Percentiles rank a stretch among this genome's conserved stretches.
Evolutionary conservation across 2,113 vertebrate species (phyloP).

Genomic region (Cyprinodon brontotheroides): DNA sequence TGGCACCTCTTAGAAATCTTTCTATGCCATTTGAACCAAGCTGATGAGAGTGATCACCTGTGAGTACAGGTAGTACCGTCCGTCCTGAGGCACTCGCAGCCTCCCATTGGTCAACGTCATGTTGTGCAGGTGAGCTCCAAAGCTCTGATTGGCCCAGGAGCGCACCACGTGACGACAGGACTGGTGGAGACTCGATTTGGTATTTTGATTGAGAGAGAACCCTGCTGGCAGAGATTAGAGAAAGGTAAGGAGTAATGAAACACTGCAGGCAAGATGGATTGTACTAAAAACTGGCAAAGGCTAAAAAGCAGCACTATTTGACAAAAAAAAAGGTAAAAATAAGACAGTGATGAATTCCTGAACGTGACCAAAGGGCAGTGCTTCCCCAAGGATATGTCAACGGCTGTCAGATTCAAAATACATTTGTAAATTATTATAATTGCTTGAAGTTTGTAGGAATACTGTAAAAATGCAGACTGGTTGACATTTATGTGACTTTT

Average conservation of each 20-base stretch:
- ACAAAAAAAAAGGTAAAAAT: background rate
- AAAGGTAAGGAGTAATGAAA: background rate
- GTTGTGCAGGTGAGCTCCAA: slow-evolving; percentile 86
- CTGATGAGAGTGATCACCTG: slow-evolving; percentile 71
- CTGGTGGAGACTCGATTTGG: slow-evolving; percentile 79
- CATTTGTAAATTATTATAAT: background rate
- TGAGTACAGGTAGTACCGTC: slow-evolving; percentile 89
- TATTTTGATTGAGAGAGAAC: slow-evolving; percentile 32
- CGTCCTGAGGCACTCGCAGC: slow-evolving; percentile 84
- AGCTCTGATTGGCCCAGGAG: slow-evolving; percentile 83
- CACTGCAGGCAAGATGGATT: background rate
- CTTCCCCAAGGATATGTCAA: background rate
- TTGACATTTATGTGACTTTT: background rate
- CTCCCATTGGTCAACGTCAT: slow-evolving; percentile 84
- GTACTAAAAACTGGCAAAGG: background rate
- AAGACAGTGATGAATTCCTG: slow-evolving; percentile 1
- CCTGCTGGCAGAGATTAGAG: slow-evolving; percentile 17
- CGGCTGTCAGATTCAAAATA: background rate
- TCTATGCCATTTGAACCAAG: background rate
- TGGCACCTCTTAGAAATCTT: background rate
- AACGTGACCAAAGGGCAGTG: background rate
- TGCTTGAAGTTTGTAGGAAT: background rate
- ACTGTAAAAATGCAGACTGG: background rate
- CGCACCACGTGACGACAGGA: slow-evolving; percentile 85
- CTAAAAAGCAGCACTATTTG: background rate